Evolutionary conservation across 2,797 vertebrate species (phyloP), one percentile per base, ranked within the genome.

Genomic region (Poecilia velifera): DNA sequence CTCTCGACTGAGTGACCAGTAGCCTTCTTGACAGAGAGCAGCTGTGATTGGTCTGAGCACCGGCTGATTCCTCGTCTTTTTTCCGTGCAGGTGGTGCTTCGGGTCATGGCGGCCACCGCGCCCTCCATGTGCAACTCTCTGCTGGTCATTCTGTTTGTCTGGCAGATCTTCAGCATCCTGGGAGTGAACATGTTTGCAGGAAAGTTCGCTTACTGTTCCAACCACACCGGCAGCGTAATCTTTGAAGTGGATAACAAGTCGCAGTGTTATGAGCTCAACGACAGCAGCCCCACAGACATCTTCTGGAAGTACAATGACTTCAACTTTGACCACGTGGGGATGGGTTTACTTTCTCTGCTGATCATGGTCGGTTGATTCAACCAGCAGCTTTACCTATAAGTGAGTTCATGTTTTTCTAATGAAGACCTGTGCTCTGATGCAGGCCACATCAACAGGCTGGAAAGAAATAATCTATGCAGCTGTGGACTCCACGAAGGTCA

Each of bases 141-240:
- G 80, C 92, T 99, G 1, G 98, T 98, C 72, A 98, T 98, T 93
- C 94, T 99, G 74, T 98, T 98, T 90, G 98, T 99, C 94, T 99
- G 98, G 98, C 93, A 99, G 74, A 98, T 99, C 91, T 99, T 99
- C 95, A 97, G 71, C 71, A 98, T 99, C 87, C 97, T 98, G 97
- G 98, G 98, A 0, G 98, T 99, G 72, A 98, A 98, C 85, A 86
- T 99, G 79, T 99, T 99, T 8, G 97, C 97, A 0, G 98, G 98
- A 55, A 99, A 98, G 93, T 99, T 96, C 92, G 97, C 96, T 90
- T 91, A 94, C 34, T 99, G 98, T 71, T 75, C 96, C 68, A 99
- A 99, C 73, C 93, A 92, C 76, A 98, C 98, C 3, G 92, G 96
- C 0, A 95, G 91, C 0, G 93, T 95, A 3, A 0, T 31, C 0